Evolutionary conservation across 2,888 invertebrate genomes (phyloP), one percentile per base, ranked within the genome.

Genomic region (Drosophila ustulata): DNA sequence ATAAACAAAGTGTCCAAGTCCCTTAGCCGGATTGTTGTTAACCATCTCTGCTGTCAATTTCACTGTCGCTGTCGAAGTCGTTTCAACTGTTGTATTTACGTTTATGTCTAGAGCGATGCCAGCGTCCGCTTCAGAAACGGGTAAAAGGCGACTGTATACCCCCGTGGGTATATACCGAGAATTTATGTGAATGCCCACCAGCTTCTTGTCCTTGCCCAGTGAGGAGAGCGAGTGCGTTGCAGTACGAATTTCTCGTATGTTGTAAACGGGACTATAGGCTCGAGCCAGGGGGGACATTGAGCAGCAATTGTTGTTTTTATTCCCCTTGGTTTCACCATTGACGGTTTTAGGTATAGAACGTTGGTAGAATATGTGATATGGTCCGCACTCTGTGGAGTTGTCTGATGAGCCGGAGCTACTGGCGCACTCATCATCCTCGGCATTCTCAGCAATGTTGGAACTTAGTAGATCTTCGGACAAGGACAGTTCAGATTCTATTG

Each of bases 211-310:
- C 71, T 89, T 92, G 55, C 92, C 93, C 65, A 93, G 79, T 43
- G 92, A 90, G 34, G 93, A 92, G 82, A 93, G 92, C 11, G 92
- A 92, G 80, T 93, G 92, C 3, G 91, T 82, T 0, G 89, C 87
- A 0, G 92, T 92, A 62, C 93, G 91, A 34, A 93, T 93, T 71
- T 93, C 92, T 2, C 93, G 91, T 56, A 93, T 91, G 74, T 93
- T 93, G 65, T 93, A 93, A 0, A 93, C 92, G 0, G 92, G 92
- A 73, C 85, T 92, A 72, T 93, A 93, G 57, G 83, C 85, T 5
- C 86, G 80, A 7, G 66, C 59, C 4, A 86, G 59, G 9, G 78
- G 68, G 4, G 80, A 71, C 0, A 66, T 2, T 1, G 30, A 28
- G 37, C 34, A 47, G 55, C 13, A 7, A 3, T n/a, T 43, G 18